Percentiles rank a stretch among this genome's conserved stretches.
Evolutionary conservation across 2,888 invertebrate species (phyloP).

Genomic region (Venusia cambrica): DNA sequence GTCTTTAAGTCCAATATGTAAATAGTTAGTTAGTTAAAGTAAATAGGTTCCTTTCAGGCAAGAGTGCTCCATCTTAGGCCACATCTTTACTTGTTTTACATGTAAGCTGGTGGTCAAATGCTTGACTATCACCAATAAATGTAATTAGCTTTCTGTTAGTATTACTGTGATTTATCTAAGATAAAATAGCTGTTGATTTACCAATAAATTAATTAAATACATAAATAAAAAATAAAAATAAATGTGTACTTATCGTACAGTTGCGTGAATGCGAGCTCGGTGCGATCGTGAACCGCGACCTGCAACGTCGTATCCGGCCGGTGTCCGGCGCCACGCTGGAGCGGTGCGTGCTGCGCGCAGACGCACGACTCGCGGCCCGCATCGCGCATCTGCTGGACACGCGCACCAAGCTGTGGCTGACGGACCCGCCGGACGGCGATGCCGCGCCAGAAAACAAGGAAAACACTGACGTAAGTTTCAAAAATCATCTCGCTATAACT

Average conservation of each 20-base stretch:
- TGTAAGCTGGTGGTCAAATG: too few relatives aligned
- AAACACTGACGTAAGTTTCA: slow-evolving; percentile 32
- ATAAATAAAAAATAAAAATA: too few relatives aligned
- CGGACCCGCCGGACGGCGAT: slow-evolving; percentile 36
- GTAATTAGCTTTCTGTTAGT: too few relatives aligned
- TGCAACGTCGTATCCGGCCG: slow-evolving; percentile 95
- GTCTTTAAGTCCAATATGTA: too few relatives aligned
- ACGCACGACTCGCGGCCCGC: slow-evolving; percentile 95
- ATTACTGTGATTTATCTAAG: too few relatives aligned
- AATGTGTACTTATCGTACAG: slow-evolving; percentile 65
- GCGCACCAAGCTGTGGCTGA: slow-evolving; percentile 88
- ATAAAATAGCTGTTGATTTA: too few relatives aligned
- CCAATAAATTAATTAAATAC: too few relatives aligned
- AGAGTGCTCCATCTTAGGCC: too few relatives aligned
- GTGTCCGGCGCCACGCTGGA: slow-evolving; percentile 95
- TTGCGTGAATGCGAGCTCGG: slow-evolving; percentile 94
- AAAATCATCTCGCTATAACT: background rate
- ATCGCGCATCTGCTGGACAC: slow-evolving; percentile 95
- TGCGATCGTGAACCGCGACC: slow-evolving; percentile 97
- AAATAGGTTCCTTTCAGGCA: too few relatives aligned
- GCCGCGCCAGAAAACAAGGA: slow-evolving; percentile 31
- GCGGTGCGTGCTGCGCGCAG: slow-evolving; percentile 92
- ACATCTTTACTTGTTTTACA: too few relatives aligned
- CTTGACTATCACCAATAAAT: too few relatives aligned
- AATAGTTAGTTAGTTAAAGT: too few relatives aligned